Base-by-base conservation (phyloP, 2,888 invertebrate genomes). In the Microplitis manilae region DNA sequence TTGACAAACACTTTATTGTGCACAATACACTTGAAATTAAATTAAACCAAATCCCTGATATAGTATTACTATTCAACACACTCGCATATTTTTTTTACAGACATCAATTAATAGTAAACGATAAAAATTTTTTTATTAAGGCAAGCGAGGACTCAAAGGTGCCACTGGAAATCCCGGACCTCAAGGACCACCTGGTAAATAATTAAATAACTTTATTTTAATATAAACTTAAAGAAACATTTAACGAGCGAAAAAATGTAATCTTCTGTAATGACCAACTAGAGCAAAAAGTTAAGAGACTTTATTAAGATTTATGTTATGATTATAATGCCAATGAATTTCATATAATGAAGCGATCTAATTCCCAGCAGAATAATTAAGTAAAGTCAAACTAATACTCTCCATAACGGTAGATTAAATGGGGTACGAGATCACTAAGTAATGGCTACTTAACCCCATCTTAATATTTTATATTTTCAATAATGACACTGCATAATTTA, bases 161-260 rank as follows among this genome's bases (percentile, higher is more conserved):
- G 93, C 94, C 0, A 91, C 92, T 74, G 96, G 96, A 65, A 93
- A 95, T 0, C 92, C 93, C 5, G 97, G 97, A 9, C 94, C 94
- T 1, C 92, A 92, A 80, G 96, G 96, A 6, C 92, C 93, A 8
- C 92, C 93, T 86, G 94, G 94, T 93, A 85, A 89, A 88, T 40
- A 68, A 40, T 62, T 68, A 68, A 13, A 20, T 69, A 41, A 68
- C 15, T 15, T 13, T 68, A 30, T 59, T 60, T 17, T 20, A 62
- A 62, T 62, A 62, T 9, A 50, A 50, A 50, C 50, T 50, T 13
- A 13, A 50, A 50, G 50, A 50, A 50, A 61, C 62, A 61, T 62
- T 38, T 1, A 72, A 13, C 2, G 6, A 68, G 13, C 39, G 68
- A 5, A 69, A 40, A 15, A 69, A 41, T 6, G 20, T 15, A 41